Percentiles rank a stretch among this genome's conserved stretches.
phyloP scores from a whole-genome alignment of 2,888 invertebrate species.

The Belgica antarctica region DNA sequence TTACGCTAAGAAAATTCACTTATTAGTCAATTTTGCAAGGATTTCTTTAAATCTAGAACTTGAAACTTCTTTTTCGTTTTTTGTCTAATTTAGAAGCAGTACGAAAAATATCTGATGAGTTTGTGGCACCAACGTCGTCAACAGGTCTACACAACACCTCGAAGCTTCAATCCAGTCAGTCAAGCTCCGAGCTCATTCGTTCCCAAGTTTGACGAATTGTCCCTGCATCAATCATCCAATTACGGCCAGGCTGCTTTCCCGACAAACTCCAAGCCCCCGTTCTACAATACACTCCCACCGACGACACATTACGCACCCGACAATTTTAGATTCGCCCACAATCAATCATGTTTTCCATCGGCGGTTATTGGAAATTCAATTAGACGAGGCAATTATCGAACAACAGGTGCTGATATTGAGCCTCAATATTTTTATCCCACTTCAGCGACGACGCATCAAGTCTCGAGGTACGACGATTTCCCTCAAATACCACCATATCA shows the following conservation, averaged over 20 bases:
- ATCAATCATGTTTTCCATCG: constrained; percentile 30
- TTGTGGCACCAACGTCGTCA: constrained; percentile 7
- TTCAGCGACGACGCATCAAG: not conserved
- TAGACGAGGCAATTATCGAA: constrained; percentile 34
- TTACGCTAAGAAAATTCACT: too few relatives aligned
- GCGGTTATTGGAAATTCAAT: constrained; percentile 41
- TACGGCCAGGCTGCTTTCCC: too few relatives aligned
- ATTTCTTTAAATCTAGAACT: not conserved
- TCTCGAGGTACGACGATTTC: constrained; percentile 11
- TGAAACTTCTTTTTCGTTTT: not conserved
- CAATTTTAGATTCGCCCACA: too few relatives aligned
- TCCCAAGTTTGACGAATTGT: constrained; percentile 16
- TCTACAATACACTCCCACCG: not conserved
- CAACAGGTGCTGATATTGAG: constrained; percentile 17
- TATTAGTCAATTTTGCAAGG: not conserved
- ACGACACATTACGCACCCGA: not conserved
- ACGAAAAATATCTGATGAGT: constrained; percentile 40
- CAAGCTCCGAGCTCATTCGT: constrained; percentile 10
- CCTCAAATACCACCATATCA: not conserved
- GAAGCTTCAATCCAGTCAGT: not conserved
- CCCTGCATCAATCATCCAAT: constrained; percentile 13
- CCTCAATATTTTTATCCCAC: constrained; percentile 28
- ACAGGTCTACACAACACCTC: not conserved
- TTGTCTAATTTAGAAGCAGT: constrained; percentile 28
- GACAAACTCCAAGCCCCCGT: too few relatives aligned